These are phyloP conservation scores for Arrhamphus sclerolepis DNA, from an alignment of 2,797 vertebrate species.

Conservation along the genomic window DNA sequence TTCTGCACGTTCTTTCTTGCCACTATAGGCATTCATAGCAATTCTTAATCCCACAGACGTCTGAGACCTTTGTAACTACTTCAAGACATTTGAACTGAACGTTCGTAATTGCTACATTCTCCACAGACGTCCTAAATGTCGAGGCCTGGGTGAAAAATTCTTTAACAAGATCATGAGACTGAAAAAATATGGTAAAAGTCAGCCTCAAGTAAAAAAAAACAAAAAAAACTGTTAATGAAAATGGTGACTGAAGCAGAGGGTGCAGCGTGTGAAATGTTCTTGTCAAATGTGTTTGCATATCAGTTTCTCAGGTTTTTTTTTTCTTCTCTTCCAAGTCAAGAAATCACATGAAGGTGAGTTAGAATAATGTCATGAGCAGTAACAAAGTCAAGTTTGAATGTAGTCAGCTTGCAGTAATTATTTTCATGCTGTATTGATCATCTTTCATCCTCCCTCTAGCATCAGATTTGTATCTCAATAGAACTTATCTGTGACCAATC, in stretches of 20 bases:
- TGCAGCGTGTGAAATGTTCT: slow-evolving; percentile 42
- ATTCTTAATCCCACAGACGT: slow-evolving; percentile 4
- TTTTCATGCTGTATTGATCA: slow-evolving; percentile 1
- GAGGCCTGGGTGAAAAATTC: no score
- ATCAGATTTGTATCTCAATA: slow-evolving; percentile 15
- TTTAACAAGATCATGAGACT: no score
- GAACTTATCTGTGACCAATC: slow-evolving; percentile 26
- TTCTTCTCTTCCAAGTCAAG: slow-evolving; percentile 8
- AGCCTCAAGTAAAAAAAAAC: background rate
- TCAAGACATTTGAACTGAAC: slow-evolving; percentile 7
- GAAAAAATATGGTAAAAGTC: background rate
- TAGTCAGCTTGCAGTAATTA: background rate
- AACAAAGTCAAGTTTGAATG: background rate
- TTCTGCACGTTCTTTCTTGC: background rate
- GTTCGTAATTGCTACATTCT: background rate
- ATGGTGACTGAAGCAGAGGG: slow-evolving; percentile 11
- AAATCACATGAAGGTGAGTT: slow-evolving; percentile 10
- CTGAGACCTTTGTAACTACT: slow-evolving; percentile 23
- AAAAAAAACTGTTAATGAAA: slow-evolving; percentile 3
- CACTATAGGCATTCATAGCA: no score
- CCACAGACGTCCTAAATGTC: slow-evolving; percentile 10
- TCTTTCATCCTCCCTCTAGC: background rate
- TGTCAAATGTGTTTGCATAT: slow-evolving; percentile 31
- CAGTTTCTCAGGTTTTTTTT: background rate
- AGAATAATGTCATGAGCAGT: background rate